Evolutionary conservation across 2,113 vertebrate genomes (phyloP).

Genomic region (Haplotaxodon microlepis): DNA sequence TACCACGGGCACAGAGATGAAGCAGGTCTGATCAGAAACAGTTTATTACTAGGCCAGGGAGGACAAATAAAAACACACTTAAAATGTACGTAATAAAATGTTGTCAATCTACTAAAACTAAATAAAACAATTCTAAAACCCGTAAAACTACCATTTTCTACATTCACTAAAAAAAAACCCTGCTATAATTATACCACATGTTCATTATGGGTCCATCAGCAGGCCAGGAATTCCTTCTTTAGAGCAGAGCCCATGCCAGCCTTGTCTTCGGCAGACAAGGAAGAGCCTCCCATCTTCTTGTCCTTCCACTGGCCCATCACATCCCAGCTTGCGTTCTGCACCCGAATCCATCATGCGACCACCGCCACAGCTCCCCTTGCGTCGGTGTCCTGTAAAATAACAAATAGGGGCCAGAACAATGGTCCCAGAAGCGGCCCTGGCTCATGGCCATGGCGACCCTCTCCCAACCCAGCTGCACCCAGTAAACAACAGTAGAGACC

Average conservation of each 20-base stretch:
- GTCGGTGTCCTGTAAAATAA: too few species aligned
- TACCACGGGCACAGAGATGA: not conserved
- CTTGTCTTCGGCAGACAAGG: rapidly evolving
- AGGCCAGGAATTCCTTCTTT: not conserved
- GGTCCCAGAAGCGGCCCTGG: too few species aligned
- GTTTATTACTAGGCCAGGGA: not conserved
- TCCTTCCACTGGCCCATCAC: not conserved
- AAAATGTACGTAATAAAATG: not conserved
- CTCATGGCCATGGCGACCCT: too few species aligned
- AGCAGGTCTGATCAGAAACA: not conserved
- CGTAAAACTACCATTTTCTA: not conserved
- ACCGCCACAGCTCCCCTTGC: too few species aligned
- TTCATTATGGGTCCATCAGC: not conserved
- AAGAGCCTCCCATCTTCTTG: not conserved
- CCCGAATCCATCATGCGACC: rapidly evolving
- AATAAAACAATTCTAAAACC: not conserved
- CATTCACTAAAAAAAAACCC: rapidly evolving
- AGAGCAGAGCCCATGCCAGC: rapidly evolving
- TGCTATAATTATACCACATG: not conserved
- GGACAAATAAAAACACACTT: not conserved
- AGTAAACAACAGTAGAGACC: too few species aligned
- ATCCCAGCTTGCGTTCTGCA: not conserved
- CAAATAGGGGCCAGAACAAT: too few species aligned
- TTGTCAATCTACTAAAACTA: not conserved
- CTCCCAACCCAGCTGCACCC: too few species aligned